Evolutionary conservation across 2,888 invertebrate species (phyloP).

Genomic region (Boloria euphrosyne): DNA sequence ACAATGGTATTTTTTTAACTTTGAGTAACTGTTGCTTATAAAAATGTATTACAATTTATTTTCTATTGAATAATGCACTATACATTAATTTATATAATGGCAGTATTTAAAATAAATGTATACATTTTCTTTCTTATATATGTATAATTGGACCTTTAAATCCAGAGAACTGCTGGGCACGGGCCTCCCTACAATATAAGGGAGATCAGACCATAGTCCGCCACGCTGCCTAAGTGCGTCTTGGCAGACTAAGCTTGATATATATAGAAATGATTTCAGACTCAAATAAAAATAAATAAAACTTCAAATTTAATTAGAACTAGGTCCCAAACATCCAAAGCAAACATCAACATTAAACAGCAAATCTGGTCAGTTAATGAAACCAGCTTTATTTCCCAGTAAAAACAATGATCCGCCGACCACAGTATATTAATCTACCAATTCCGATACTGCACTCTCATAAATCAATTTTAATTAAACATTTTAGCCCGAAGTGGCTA

Average conservation of each 20-base stretch:
- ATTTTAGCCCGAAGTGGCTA: constrained; percentile 53
- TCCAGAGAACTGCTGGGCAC: too few relatives aligned
- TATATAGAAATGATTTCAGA: background rate
- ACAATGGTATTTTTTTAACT: constrained; percentile 27
- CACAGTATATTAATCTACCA: constrained; percentile 67
- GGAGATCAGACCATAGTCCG: too few relatives aligned
- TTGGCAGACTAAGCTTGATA: too few relatives aligned
- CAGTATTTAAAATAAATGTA: too few relatives aligned
- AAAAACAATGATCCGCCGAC: constrained; percentile 66
- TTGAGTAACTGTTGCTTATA: constrained; percentile 9
- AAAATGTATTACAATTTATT: too few relatives aligned
- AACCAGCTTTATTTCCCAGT: constrained; percentile 49
- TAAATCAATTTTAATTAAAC: constrained; percentile 72
- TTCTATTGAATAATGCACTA: too few relatives aligned
- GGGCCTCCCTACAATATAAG: too few relatives aligned
- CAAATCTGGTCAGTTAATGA: constrained; percentile 47
- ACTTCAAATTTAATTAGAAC: constrained; percentile 14
- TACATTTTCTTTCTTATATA: too few relatives aligned
- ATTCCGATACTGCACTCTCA: constrained; percentile 62
- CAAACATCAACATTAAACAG: constrained; percentile 29
- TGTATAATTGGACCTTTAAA: too few relatives aligned
- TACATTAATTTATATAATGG: too few relatives aligned
- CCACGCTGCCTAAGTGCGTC: too few relatives aligned
- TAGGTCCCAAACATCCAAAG: constrained; percentile 14
- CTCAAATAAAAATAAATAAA: constrained; percentile 4